Evolutionary conservation across 2,888 invertebrate species (phyloP), one percentile per base, ranked within the genome.

Genomic region (Cantharis rufa): DNA sequence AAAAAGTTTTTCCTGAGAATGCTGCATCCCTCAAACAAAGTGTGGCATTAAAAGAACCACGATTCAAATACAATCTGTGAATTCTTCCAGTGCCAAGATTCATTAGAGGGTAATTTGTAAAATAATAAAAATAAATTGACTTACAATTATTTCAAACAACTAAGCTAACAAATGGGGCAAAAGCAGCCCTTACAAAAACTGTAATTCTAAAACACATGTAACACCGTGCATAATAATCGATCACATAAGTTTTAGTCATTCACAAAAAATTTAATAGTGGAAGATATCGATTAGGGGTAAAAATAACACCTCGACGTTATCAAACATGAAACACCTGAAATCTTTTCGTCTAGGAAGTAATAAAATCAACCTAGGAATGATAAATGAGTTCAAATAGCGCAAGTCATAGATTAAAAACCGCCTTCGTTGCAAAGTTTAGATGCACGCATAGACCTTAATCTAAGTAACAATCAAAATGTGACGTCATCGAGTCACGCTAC

Each of bases 81-180:
- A 91, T 91, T 91, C 91, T 91, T 91, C 91, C 91, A 91, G 91
- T 91, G 91, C 91, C 91, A 91, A 91, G 91, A 88, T 89, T 84
- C 87, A 86, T 85, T 81, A 83, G 83, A 83, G 84, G 24, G 48
- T 48, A 66, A 21, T 4, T 66, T 48, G 13, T n/a, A 48, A 18
- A 48, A n/a, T n/a, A n/a, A 48, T n/a, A 48, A 48, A 48, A 48
- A 48, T 13, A n/a, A 0, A 1, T 48, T 48, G n/a, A n/a, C 48
- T 48, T 48, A n/a, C 48, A 48, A 48, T n/a, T 2, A 48, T 48
- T 48, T n/a, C n/a, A 48, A n/a, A 48, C 4, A n/a, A 48, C n/a
- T 48, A 48, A n/a, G 4, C 48, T 48, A 48, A 48, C 7, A 48
- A 48, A 48, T n/a, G 48, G 48, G 48, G 48, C 32, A n/a, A 48